Conservation (phyloP, 2,797 vertebrate species). For the Diplodus sargus region DNA sequence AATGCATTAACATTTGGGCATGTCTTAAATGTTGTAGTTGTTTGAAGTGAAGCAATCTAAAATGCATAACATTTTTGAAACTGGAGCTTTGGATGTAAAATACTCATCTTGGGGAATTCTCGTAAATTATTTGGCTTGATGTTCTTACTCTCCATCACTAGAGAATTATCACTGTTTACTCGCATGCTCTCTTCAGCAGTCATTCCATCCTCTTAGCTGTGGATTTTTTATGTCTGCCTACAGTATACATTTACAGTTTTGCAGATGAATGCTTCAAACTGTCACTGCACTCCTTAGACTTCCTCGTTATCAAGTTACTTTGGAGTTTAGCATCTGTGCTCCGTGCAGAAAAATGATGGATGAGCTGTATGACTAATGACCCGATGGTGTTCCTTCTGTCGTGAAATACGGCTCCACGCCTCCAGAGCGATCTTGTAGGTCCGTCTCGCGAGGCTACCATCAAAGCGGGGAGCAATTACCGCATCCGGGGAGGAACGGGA, state of each 20-base stretch:
- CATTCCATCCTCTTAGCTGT: not conserved
- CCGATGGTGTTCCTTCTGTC: not conserved
- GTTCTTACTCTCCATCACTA: not conserved
- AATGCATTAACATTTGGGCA: too few species aligned
- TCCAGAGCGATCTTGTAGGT: slow-evolving; percentile 5
- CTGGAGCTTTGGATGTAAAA: not conserved
- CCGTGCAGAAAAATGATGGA: slow-evolving; percentile 15
- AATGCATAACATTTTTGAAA: not conserved
- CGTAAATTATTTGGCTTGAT: not conserved
- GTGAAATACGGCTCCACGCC: slow-evolving; percentile 1
- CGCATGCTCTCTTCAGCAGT: not conserved
- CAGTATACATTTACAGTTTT: not conserved
- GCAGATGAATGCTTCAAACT: slow-evolving; percentile 12
- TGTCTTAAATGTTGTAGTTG: too few species aligned
- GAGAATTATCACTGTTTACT: not conserved
- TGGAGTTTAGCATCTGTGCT: not conserved
- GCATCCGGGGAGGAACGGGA: slow-evolving; percentile 25
- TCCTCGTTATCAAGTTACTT: slow-evolving; percentile 14
- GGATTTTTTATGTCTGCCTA: not conserved
- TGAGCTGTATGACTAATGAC: slow-evolving; percentile 34
- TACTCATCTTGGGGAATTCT: not conserved
- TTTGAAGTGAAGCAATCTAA: not conserved
- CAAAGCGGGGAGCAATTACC: slow-evolving; percentile 32
- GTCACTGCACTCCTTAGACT: not conserved
- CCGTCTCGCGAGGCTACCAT: slow-evolving; percentile 24